phyloP scores from a whole-genome alignment of 2,113 vertebrate genomes.

The Stegastes partitus region DNA sequence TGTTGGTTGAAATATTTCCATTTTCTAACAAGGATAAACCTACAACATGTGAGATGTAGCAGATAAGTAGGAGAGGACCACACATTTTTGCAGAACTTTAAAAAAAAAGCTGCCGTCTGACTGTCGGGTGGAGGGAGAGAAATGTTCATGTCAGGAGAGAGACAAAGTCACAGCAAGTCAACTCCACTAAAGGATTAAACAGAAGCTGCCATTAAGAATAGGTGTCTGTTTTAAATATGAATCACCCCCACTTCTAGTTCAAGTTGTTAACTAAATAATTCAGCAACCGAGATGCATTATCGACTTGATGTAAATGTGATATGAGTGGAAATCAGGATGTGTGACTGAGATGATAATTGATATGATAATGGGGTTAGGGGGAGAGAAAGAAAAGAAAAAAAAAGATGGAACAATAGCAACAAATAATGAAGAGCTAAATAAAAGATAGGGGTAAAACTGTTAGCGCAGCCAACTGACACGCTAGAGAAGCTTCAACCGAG shows the following conservation, averaged over 20 bases:
- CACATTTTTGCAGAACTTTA: no score
- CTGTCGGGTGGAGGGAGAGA: background rate
- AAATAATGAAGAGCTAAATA: conserved; percentile 84
- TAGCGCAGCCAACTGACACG: conserved; percentile 65
- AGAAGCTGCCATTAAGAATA: conserved; percentile 81
- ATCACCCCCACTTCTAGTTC: conserved; percentile 78
- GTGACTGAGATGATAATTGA: conserved; percentile 86
- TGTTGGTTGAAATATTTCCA: no score
- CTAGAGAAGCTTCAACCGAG: conserved; percentile 28
- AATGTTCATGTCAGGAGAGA: conserved; percentile 33
- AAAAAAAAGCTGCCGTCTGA: background rate
- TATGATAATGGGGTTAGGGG: conserved; percentile 81
- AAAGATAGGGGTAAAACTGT: conserved; percentile 84
- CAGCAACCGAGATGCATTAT: conserved; percentile 81
- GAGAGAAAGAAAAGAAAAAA: no score
- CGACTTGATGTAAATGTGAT: conserved; percentile 83
- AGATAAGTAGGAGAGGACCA: no score
- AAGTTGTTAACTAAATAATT: conserved; percentile 86
- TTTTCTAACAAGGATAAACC: no score
- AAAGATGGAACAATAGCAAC: conserved; percentile 79
- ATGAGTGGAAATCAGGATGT: conserved; percentile 82
- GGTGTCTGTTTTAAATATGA: conserved; percentile 86
- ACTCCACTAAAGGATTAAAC: conserved; percentile 60
- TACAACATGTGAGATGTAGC: no score
- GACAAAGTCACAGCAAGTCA: conserved; percentile 32